A percentile compares a stretch with the other conserved stretches of the same genome.
Conservation (phyloP, 2,888 invertebrate genomes). For the Horisme vitalbata region DNA sequence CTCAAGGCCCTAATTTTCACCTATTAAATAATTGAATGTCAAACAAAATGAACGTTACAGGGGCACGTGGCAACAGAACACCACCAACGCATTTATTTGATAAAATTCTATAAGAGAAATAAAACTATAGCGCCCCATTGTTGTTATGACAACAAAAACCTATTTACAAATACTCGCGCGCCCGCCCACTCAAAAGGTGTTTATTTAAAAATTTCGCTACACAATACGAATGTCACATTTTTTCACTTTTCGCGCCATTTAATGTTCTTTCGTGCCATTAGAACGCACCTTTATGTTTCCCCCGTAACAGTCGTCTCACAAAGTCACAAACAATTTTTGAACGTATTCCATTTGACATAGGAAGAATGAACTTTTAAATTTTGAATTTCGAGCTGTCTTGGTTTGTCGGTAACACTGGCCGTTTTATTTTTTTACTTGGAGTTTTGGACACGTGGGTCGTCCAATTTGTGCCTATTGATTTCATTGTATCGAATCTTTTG, state of each 20-base stretch:
- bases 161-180: conserved; percentile 79
- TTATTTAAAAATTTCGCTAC: conserved; percentile 76
- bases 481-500: conserved; percentile 48
- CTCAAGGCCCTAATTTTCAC: conserved; percentile 31
- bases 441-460: conserved; percentile 66
- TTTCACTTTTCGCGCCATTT: conserved; percentile 79
- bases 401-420: conserved; percentile 36
- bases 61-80: conserved; percentile 50
- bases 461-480: conserved; percentile 74
- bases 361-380: conserved; percentile 20
- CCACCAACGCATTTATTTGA: conserved; percentile 43
- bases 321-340: conserved; percentile 35
- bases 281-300: conserved; percentile 38
- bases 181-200: conserved; percentile 83
- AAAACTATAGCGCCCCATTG: conserved; percentile 43
- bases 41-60: conserved; percentile 31
- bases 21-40: conserved; percentile 26
- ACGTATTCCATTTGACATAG: conserved; percentile 41
- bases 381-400: conserved; percentile 28
- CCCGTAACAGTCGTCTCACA: conserved; percentile 34
- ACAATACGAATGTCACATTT: conserved; percentile 72
- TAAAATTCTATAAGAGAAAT: conserved; percentile 44
- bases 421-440: conserved; percentile 33
- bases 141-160: conserved; percentile 65
- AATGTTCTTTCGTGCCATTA: conserved; percentile 71